Base-by-base conservation (phyloP, 2,797 vertebrate genomes). In the Erithacus rubecula region DNA sequence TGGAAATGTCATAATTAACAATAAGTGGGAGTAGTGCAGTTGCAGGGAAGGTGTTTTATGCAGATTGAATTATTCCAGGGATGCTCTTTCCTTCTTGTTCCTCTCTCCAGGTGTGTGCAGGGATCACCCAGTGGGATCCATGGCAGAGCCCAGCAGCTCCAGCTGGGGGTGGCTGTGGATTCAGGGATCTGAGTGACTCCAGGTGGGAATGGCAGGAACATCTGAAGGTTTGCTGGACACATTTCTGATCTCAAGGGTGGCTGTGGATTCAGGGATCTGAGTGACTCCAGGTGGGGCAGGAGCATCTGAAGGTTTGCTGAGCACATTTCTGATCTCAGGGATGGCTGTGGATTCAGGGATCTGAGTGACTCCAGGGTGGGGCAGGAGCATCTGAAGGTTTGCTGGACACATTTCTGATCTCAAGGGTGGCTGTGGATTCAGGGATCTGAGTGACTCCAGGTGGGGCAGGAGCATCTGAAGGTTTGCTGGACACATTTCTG, bases 1-100 rank as follows among this genome's bases (percentile, higher is more conserved):
- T 90, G 70, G 52, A 94, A 85, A 90, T 76, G 75, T 69, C 83
- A 49, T 72, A 59, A 84, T 93, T 83, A 90, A 53, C 12, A 20
- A 12, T 8, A 32, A 82, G 55, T 37, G 55, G 47, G n/a, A 26
- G 19, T 14, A 18, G 7, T 36, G 34, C 29, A 1, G 0, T 53
- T 34, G n/a, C 39, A 72, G 74, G 58, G 60, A 68, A 79, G 30
- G 51, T 51, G 70, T 16, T 90, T 87, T 62, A 69, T 83, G 77
- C 59, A 65, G 55, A 69, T 76, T 43, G 72, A 62, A 22, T 89
- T 69, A 47, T 76, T 82, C 36, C 39, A 12, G 46, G 1, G 4
- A 3, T 47, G 39, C 27, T 72, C 9, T 58, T 83, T 53, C 60
- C 43, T 74, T 62, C 58, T 0, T 4, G 5, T 19, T 85, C 75